phyloP scores from a whole-genome alignment of 2,888 invertebrate genomes.

The Strigamia maritima region DNA sequence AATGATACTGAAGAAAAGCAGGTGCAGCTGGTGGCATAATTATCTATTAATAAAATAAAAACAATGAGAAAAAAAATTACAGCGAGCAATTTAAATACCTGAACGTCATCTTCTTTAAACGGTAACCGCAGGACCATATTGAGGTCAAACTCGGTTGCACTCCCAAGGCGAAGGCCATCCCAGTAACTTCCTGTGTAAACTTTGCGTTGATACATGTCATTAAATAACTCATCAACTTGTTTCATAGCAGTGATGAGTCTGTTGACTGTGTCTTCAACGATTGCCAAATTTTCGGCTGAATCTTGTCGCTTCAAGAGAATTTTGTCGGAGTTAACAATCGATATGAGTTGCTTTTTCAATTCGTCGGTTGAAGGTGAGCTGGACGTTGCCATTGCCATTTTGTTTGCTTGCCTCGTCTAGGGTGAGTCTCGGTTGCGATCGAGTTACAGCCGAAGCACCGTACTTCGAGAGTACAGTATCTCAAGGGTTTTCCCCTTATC shows the following conservation, averaged over 20 bases:
- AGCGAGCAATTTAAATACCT: neutral
- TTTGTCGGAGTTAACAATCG: neutral
- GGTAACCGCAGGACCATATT: constrained; percentile 24
- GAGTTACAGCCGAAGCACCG: no score
- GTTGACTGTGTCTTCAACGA: neutral
- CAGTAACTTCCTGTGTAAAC: constrained; percentile 21
- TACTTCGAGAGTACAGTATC: no score
- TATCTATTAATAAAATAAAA: neutral
- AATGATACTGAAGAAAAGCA: neutral
- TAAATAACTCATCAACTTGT: neutral
- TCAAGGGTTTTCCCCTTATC: neutral
- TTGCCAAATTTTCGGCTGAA: neutral
- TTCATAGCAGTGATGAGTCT: neutral
- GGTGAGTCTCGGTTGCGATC: no score
- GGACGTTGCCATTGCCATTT: neutral
- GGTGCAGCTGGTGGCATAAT: neutral
- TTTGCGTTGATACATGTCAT: neutral
- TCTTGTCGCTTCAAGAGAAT: neutral
- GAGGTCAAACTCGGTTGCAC: constrained; percentile 18
- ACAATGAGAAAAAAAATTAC: neutral
- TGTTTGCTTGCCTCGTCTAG: no score
- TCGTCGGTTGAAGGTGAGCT: neutral
- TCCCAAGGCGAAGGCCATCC: neutral
- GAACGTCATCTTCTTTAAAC: neutral
- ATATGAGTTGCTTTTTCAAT: neutral